Base-by-base conservation (phyloP, 2,113 vertebrate species). In the Rhinolophus sinicus region DNA sequence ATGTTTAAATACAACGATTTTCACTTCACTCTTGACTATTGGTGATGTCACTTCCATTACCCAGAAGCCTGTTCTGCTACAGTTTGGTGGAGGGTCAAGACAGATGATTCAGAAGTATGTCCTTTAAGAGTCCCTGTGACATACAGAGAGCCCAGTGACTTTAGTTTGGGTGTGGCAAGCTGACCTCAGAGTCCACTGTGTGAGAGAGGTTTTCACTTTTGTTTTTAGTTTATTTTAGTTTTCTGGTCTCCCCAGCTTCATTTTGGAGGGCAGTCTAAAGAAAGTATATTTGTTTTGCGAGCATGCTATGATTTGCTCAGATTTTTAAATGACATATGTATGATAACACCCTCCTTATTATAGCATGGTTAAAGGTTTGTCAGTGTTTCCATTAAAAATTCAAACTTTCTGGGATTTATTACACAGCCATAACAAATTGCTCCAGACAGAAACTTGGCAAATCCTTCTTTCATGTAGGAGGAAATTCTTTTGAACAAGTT, bases 401-500 rank as follows among this genome's bases (percentile, higher is more conserved):
- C 98, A 98, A 98, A 98, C 98, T 98, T 98, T 97, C 97, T 84
- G 92, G 97, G 96, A 98, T 98, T 98, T 98, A 98, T 98, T 95
- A 98, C 97, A 97, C 95, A 98, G 98, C 96, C 47, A 52, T 98
- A 98, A 98, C 98, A 98, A 98, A 99, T 97, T 97, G 98, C 88
- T 96, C 82, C 97, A 98, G 97, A 97, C 98, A 98, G 97, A 98
- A 98, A 98, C 97, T 98, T 98, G 98, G 98, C 98, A 95, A 96
- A 75, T 95, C 24, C 58, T 96, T 97, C 97, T 92, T 73, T 88
- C 96, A 93, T 72, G 88, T 98, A 97, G 96, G 93, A 98, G 97
- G 96, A 98, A 98, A 98, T 97, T 97, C 93, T 97, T 98, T 96
- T 97, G 94, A 98, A 98, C 75, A 96, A 97, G 95, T 97, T 98